Evolutionary conservation across 2,888 invertebrate genomes (phyloP).

Genomic region (Creontiades dilutus): DNA sequence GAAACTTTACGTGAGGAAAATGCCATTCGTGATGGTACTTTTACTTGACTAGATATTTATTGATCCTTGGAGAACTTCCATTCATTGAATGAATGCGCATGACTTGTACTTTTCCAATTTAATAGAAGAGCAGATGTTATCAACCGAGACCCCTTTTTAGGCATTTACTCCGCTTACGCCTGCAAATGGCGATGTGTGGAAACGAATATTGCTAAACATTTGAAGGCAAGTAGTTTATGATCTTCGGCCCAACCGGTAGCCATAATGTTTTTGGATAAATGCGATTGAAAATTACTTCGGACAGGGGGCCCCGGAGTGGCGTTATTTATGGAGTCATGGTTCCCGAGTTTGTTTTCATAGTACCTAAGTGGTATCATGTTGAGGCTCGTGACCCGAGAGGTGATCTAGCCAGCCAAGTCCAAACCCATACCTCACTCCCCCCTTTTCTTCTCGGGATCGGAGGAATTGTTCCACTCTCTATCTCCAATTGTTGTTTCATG

Average conservation of each 20-base stretch:
- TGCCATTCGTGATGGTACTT: slow-evolving; percentile 1
- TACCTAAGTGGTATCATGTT: slow-evolving; percentile 71
- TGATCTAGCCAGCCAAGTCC: slow-evolving; percentile 61
- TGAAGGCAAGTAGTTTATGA: slow-evolving; percentile 38
- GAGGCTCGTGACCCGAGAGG: slow-evolving; percentile 69
- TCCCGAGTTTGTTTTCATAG: slow-evolving; percentile 67
- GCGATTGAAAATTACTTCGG: slow-evolving; percentile 64
- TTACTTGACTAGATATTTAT: slow-evolving; percentile 22
- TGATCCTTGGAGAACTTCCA: not conserved
- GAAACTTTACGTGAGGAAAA: not conserved
- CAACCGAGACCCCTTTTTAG: not conserved
- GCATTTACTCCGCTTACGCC: not conserved
- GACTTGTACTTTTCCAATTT: slow-evolving; percentile 9
- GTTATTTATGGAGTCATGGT: slow-evolving; percentile 69
- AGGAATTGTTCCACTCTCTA: slow-evolving; percentile 70
- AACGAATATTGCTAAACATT: slow-evolving; percentile 39
- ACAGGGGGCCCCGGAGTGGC: slow-evolving; percentile 28
- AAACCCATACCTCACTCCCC: slow-evolving; percentile 62
- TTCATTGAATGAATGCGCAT: slow-evolving; percentile 16
- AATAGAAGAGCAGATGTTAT: slow-evolving; percentile 28
- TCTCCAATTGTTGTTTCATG: slow-evolving; percentile 72
- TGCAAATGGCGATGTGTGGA: slow-evolving; percentile 18
- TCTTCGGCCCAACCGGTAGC: not conserved
- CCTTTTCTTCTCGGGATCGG: slow-evolving; percentile 46
- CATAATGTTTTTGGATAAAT: slow-evolving; percentile 54